phyloP scores from a whole-genome alignment of 1,140 invertebrate species.

The Lordiphosa clarofinis region DNA sequence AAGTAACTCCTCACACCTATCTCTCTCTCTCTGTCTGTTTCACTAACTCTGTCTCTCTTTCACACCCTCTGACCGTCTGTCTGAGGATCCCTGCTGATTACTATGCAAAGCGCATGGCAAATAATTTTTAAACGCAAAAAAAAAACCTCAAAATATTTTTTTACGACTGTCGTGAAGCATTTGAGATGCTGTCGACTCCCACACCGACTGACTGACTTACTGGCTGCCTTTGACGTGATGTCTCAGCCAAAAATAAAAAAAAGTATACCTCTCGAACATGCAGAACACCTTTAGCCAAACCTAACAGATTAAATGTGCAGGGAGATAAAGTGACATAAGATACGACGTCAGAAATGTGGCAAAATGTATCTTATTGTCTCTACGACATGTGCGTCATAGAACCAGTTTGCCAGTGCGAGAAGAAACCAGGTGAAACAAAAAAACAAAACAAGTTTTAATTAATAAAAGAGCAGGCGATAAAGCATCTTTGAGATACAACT shows the following conservation, averaged over 20 bases:
- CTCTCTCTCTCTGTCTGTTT: neutral
- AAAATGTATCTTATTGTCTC: neutral
- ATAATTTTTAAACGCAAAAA: conserved; percentile 10
- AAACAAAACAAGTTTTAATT: neutral
- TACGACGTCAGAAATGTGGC: conserved; percentile 11
- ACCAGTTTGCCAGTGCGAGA: conserved; percentile 4
- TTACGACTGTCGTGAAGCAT: conserved; percentile 16
- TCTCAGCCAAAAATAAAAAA: neutral
- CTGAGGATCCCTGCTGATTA: conserved; percentile 11
- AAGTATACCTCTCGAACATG: neutral
- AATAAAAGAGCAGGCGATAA: conserved; percentile 1
- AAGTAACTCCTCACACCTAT: conserved; percentile 5
- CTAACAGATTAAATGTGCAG: conserved; percentile 16
- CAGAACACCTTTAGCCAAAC: conserved; percentile 11
- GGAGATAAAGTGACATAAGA: conserved; percentile 18
- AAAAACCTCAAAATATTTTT: conserved; percentile 15
- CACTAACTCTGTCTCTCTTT: neutral
- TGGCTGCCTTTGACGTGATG: conserved; percentile 11
- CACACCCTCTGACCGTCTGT: neutral
- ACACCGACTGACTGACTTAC: conserved; percentile 5
- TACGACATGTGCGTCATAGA: conserved; percentile 12
- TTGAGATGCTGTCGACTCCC: conserved; percentile 4
- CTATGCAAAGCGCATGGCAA: conserved; percentile 18
- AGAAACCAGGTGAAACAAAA: no score
- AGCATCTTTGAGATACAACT: conserved; percentile 1